Base-by-base conservation (phyloP, 2,797 vertebrate genomes). In the Rhadinocentrus ornatus region DNA sequence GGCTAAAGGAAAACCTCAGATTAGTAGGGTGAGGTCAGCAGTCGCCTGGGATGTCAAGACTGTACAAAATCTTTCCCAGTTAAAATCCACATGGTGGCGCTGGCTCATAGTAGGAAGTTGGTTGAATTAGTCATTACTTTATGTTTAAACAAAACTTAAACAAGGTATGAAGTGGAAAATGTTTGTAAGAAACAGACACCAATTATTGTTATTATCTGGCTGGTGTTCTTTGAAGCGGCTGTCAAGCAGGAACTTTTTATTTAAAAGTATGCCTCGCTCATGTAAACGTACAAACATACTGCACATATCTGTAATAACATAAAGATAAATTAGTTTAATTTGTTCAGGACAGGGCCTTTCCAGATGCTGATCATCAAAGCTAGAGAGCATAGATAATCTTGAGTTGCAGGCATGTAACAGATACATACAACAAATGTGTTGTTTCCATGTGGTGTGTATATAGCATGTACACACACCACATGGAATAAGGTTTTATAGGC, bases 81-180 rank as follows among this genome's bases (percentile, higher is more conserved):
- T 34, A 53, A 3, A 10, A 26, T 57, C 73, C 89, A 66, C 73
- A n/a, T 50, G 77, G 64, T 77, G 82, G 78, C 71, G 65, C 85
- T 79, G 34, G 31, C 69, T 54, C 54, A 29, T 3, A 53, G 27
- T 50, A 10, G 62, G 22, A 46, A 29, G 4, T 26, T 39, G 7
- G 9, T 48, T 69, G 50, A 32, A 48, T 50, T 39, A 39, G 29
- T 57, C 34, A 26, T 69, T 32, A 50, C 9, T 32, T 37, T 74
- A 66, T 29, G 24, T 32, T 63, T 11, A 60, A 56, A 26, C 54
- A 70, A 22, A 59, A 52, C 29, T 58, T 13, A 71, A 62, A 22
- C 15, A 15, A 50, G n/a, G 31, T 29, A 62, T 64, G 32, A 56
- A 6, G 20, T 53, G 16, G 20, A 18, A 50, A 35, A 1, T 26